phyloP scores from a whole-genome alignment of 2,797 vertebrate species.

The Carcharodon carcharias region DNA sequence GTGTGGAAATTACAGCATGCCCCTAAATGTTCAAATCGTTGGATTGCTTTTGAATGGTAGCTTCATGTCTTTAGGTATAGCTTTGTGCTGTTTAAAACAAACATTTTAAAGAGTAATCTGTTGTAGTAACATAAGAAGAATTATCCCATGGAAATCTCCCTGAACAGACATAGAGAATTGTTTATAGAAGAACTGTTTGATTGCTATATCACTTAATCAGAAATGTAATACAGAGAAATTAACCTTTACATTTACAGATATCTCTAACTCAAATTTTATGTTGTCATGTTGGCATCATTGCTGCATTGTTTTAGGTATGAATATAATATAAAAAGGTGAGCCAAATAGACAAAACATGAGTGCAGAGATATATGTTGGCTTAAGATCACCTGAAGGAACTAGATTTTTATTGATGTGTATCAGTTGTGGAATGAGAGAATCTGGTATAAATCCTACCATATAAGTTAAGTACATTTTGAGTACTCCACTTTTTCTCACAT shows the following conservation, averaged over 20 bases:
- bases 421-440: not conserved
- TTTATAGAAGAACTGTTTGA: not conserved
- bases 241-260: not conserved
- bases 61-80: not conserved
- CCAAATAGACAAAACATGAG: not conserved
- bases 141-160: not conserved
- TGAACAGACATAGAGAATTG: not conserved
- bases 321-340: not conserved
- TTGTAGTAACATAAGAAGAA: not conserved
- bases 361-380: not conserved
- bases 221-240: not conserved
- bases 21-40: not conserved
- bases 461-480: not conserved
- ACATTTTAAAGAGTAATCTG: not conserved
- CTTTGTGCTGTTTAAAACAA: not conserved
- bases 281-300: not conserved
- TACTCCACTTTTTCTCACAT: too few species aligned
- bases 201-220: not conserved
- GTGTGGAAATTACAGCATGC: too few species aligned
- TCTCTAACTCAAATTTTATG: not conserved
- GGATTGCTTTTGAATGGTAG: not conserved
- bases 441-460: not conserved
- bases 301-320: not conserved
- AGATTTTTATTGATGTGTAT: not conserved
- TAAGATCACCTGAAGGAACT: not conserved